Percentiles rank a stretch among this genome's conserved stretches.
Conservation (phyloP, 2,113 vertebrate genomes). For the Hemibagrus wyckioides region DNA sequence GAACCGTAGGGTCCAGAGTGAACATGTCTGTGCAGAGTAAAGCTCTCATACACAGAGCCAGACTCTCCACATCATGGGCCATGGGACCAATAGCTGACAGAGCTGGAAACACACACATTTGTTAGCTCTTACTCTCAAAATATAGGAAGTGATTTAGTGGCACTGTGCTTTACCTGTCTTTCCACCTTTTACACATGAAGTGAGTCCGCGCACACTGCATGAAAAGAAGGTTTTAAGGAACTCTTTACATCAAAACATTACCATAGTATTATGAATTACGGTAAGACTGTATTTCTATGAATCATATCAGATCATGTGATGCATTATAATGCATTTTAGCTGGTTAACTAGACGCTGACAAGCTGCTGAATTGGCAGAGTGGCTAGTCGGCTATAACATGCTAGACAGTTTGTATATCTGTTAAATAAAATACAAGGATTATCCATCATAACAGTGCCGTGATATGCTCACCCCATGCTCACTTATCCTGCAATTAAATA, state of each 20-base stretch:
- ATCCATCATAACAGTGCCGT: too few relatives aligned
- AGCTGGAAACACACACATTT: slow-evolving; percentile 63
- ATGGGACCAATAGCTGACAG: slow-evolving; percentile 74
- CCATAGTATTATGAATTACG: neutral
- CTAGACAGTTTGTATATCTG: too few relatives aligned
- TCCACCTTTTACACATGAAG: slow-evolving; percentile 52
- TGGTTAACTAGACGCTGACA: too few relatives aligned
- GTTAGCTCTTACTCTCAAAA: neutral
- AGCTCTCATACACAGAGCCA: slow-evolving; percentile 85
- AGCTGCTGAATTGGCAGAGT: too few relatives aligned
- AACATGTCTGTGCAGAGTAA: slow-evolving; percentile 89
- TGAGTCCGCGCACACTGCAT: slow-evolving; percentile 57
- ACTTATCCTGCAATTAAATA: neutral
- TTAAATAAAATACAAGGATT: too few relatives aligned
- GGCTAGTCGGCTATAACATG: too few relatives aligned
- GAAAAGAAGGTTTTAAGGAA: neutral
- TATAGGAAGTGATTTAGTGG: neutral
- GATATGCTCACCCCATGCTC: too few relatives aligned
- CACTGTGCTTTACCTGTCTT: slow-evolving; percentile 65
- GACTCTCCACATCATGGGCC: slow-evolving; percentile 85
- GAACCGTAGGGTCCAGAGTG: slow-evolving; percentile 82
- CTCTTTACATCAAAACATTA: neutral
- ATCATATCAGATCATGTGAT: neutral
- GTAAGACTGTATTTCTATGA: too few relatives aligned
- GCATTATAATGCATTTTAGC: too few relatives aligned